phyloP scores from a whole-genome alignment of 2,113 vertebrate genomes.

The Lethenteron reissneri region DNA sequence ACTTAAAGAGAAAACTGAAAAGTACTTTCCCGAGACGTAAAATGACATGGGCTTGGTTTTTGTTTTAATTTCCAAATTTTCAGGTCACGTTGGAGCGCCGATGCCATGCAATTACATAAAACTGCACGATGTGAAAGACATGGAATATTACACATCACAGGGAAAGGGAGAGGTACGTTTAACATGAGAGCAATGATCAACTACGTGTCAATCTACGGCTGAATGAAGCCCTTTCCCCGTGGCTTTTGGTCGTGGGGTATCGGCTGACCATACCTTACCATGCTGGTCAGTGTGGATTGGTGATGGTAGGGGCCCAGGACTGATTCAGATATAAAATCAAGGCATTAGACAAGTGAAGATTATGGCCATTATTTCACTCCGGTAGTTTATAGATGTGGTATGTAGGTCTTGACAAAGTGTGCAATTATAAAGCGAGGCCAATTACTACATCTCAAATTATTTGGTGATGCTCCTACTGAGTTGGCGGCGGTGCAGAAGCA shows the following conservation, averaged over 20 bases:
- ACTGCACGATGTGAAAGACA: constrained; percentile 68
- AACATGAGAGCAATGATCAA: not conserved
- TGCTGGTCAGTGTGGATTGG: no score
- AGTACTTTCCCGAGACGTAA: not conserved
- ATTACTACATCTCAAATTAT: no score
- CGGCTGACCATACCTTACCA: no score
- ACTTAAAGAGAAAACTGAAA: not conserved
- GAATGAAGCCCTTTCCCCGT: constrained; percentile 10
- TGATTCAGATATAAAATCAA: no score
- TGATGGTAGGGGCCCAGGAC: no score
- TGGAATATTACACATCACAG: constrained; percentile 79
- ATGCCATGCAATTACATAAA: constrained; percentile 86
- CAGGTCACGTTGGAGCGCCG: constrained; percentile 77
- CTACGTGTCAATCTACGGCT: not conserved
- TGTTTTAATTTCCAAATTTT: not conserved
- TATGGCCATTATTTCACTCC: not conserved
- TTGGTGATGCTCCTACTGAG: no score
- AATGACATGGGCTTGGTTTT: not conserved
- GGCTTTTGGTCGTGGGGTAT: constrained; percentile 2
- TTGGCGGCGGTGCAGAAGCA: no score
- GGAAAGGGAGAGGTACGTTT: constrained; percentile 75
- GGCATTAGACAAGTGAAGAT: not conserved
- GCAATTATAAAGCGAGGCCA: no score
- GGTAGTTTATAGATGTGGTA: no score
- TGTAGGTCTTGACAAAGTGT: no score